Conservation (phyloP, 2,797 vertebrate genomes). For the Sparidentex hasta region DNA sequence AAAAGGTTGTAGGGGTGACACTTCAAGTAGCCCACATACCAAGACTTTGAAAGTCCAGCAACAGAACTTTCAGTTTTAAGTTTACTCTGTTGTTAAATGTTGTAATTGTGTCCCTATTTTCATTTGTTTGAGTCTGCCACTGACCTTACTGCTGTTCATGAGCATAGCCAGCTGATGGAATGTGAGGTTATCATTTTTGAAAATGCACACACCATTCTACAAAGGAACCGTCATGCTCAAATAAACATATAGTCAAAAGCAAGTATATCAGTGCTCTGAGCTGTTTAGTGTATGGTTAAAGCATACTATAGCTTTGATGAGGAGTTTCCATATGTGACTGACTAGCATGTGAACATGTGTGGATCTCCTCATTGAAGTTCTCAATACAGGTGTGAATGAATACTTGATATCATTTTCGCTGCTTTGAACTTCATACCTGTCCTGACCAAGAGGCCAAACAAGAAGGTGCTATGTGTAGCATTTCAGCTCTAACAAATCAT, state of each 20-base stretch:
- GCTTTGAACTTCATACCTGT: not conserved
- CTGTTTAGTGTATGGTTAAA: not conserved
- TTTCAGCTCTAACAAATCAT: not conserved
- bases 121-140: not conserved
- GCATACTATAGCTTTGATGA: not conserved
- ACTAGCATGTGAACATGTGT: conserved; percentile 9
- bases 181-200: not conserved
- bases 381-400: not conserved
- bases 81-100: too few relatives aligned
- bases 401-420: not conserved
- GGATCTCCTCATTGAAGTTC: not conserved
- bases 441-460: not conserved
- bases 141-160: not conserved
- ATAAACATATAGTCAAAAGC: conserved; percentile 1
- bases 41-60: too few relatives aligned
- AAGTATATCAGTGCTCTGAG: not conserved
- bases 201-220: not conserved
- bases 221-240: not conserved
- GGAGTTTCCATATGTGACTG: not conserved
- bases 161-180: not conserved
- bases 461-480: conserved; percentile 18
- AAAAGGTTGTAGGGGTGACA: too few relatives aligned
- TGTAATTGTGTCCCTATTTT: not conserved
- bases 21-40: too few relatives aligned
- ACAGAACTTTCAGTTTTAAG: not conserved